A percentile compares a stretch with the other conserved stretches of the same genome.
Conservation (phyloP, 2,797 vertebrate species). For the Falco novaeseelandiae region DNA sequence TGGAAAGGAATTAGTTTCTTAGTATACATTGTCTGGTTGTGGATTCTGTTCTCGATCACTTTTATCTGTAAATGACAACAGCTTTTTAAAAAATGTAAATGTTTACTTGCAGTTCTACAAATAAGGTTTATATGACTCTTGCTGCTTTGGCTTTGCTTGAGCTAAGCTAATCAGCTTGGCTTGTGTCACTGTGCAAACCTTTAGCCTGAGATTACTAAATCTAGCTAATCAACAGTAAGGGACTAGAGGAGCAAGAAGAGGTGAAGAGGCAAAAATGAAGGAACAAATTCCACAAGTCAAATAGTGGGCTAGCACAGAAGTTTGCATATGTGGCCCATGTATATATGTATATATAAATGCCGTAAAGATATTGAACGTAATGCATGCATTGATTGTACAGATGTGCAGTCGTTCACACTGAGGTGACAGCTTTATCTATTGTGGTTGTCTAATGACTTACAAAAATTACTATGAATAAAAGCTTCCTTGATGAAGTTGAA, state of each 20-base stretch:
- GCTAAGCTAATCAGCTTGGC: not conserved
- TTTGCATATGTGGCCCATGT: not conserved
- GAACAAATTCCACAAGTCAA: not conserved
- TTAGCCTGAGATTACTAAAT: not conserved
- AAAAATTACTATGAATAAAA: not conserved
- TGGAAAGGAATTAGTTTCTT: constrained; percentile 19
- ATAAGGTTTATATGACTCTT: not conserved
- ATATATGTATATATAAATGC: not conserved
- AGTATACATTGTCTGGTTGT: not conserved
- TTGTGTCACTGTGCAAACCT: not conserved
- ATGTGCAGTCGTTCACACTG: not conserved
- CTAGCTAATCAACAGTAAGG: not conserved
- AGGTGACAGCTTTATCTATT: not conserved
- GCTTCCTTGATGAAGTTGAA: not conserved
- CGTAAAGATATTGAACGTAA: not conserved
- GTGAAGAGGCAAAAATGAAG: not conserved
- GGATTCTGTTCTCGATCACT: constrained; percentile 27
- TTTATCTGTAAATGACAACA: constrained; percentile 47
- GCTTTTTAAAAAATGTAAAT: constrained; percentile 38
- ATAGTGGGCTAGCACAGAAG: not conserved
- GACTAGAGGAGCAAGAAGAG: not conserved
- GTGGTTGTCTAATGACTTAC: not conserved
- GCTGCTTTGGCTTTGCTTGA: not conserved
- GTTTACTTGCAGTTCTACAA: constrained; percentile 32
- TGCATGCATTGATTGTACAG: not conserved